Conservation (phyloP, 2,888 invertebrate genomes). For the Acleris holmiana region DNA sequence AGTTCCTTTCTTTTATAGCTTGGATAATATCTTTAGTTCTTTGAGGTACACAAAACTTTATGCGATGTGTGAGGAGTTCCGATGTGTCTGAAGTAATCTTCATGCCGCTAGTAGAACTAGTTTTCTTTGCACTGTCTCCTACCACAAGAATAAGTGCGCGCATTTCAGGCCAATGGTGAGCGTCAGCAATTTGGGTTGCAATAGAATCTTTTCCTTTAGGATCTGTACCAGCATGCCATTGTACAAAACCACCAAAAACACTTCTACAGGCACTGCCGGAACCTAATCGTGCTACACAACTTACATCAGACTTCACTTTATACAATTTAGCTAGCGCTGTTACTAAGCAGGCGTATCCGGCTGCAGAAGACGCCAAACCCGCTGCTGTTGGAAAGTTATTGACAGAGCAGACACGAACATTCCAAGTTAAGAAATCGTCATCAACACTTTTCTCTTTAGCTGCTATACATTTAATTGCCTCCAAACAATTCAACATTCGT, state of each 20-base stretch:
- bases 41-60: constrained; percentile 88
- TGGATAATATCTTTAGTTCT: constrained; percentile 83
- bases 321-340: constrained; percentile 91
- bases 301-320: constrained; percentile 89
- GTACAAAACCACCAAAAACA: constrained; percentile 96
- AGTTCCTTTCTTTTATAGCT: constrained; percentile 88
- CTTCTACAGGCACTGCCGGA: constrained; percentile 99
- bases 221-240: constrained; percentile 91
- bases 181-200: constrained; percentile 89
- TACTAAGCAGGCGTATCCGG: constrained; percentile 98
- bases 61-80: constrained; percentile 90
- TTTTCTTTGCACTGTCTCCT: constrained; percentile 91
- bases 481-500: constrained; percentile 90
- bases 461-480: constrained; percentile 72
- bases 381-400: constrained; percentile 99
- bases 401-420: constrained; percentile 92
- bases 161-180: constrained; percentile 95
- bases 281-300: constrained; percentile 91
- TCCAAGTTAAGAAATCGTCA: constrained; percentile 85
- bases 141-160: constrained; percentile 95
- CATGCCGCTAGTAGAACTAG: constrained; percentile 96
- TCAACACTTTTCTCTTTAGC: constrained; percentile 63
- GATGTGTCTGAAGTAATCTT: constrained; percentile 91
- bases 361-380: constrained; percentile 98
- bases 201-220: constrained; percentile 90